Conservation (phyloP, 2,888 invertebrate genomes). For the Platycheirus albimanus region DNA sequence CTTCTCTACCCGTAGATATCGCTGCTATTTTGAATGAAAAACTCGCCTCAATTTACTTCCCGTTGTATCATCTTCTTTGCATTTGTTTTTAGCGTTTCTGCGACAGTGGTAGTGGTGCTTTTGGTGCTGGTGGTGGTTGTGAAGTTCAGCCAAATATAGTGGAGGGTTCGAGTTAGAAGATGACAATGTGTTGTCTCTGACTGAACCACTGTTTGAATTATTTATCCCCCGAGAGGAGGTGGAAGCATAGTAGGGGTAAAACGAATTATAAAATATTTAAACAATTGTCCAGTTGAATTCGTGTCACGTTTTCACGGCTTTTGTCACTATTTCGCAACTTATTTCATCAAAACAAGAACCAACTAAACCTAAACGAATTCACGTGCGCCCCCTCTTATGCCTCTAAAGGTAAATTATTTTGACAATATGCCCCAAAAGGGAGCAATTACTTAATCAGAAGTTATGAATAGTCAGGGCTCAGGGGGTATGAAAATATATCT, state of each 20-base stretch:
- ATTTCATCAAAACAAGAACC: slow-evolving; percentile 51
- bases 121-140: neutral
- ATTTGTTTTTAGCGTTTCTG: slow-evolving; percentile 60
- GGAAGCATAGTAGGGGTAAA: slow-evolving; percentile 38
- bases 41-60: slow-evolving; percentile 71
- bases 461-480: slow-evolving; percentile 46
- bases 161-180: slow-evolving; percentile 20
- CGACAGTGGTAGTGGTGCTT: neutral
- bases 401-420: slow-evolving; percentile 49
- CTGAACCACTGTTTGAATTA: slow-evolving; percentile 66
- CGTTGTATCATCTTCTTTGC: slow-evolving; percentile 74
- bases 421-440: slow-evolving; percentile 38
- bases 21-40: slow-evolving; percentile 65
- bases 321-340: slow-evolving; percentile 67
- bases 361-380: slow-evolving; percentile 67
- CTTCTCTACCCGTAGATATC: neutral
- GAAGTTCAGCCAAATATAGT: neutral
- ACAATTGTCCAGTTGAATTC: slow-evolving; percentile 72
- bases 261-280: slow-evolving; percentile 73
- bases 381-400: slow-evolving; percentile 54
- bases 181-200: slow-evolving; percentile 57
- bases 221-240: slow-evolving; percentile 43
- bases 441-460: slow-evolving; percentile 71
- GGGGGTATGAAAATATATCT: slow-evolving; percentile 2
- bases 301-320: slow-evolving; percentile 75